A percentile compares a stretch with the other conserved stretches of the same genome.
phyloP scores from a whole-genome alignment of 2,113 vertebrate species.

The Okapia johnstoni region DNA sequence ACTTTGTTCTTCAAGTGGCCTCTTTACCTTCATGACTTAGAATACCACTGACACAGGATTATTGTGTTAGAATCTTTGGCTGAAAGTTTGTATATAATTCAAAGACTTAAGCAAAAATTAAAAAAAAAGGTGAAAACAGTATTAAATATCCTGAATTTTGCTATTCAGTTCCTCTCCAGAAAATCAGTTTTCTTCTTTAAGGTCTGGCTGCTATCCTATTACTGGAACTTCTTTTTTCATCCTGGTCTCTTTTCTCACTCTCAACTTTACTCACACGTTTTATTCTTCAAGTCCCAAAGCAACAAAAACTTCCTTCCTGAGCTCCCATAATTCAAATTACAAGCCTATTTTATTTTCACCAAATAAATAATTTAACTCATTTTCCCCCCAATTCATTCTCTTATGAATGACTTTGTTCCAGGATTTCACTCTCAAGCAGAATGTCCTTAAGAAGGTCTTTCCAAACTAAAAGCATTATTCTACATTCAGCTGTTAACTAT shows the following conservation, averaged over 20 bases:
- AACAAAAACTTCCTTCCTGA: neutral
- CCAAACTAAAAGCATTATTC: neutral
- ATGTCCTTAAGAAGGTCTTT: neutral
- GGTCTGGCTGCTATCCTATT: neutral
- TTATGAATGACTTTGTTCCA: neutral
- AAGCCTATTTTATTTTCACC: neutral
- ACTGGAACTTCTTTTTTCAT: neutral
- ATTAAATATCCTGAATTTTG: neutral
- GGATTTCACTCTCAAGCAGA: neutral
- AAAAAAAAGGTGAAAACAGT: neutral
- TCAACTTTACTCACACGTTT: neutral
- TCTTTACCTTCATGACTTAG: neutral
- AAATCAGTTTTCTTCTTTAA: neutral
- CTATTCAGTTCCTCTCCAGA: neutral
- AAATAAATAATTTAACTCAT: neutral
- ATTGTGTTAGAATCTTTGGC: neutral
- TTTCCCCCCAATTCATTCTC: neutral
- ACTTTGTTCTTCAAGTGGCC: neutral
- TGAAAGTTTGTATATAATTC: neutral
- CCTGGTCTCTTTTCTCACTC: neutral
- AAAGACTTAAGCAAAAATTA: neutral
- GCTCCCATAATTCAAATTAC: neutral
- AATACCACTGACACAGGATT: neutral
- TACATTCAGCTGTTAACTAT: neutral
- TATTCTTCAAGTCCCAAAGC: neutral